Base-by-base conservation (phyloP, 2,797 vertebrate genomes). In the Danio aesculapii region DNA sequence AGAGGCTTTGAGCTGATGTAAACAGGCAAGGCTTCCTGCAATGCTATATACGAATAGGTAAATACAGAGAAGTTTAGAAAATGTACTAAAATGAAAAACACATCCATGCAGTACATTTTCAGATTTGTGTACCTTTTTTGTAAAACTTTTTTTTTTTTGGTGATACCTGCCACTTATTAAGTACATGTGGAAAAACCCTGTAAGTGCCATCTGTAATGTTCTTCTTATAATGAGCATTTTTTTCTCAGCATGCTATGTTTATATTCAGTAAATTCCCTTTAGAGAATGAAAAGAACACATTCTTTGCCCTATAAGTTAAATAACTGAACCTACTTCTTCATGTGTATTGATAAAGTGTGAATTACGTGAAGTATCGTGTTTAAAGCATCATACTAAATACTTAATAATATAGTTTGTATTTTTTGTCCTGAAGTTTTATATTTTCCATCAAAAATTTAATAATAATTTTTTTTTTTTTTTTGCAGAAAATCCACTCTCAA, bases 1-100 rank as follows among this genome's bases (percentile, higher is more conserved):
- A 39, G 46, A 62, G 46, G 21, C 21, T 50, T 50, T 61, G 16
- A 50, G 72, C 58, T 62, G 72, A 50, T 62, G 58, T 17, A 75
- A 62, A 62, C 58, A 50, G 58, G 21, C 43, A 67, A 44, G 8
- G 19, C 17, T 67, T 58, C 7, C 19, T 76, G 50, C 50, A 66
- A 44, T 1, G 4, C 30, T 30, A 46, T 53, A 64, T 76, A n/a
- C 64, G n/a, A 76, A 64, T 17, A 76, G 61, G 47, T 50, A 52
- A 64, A 53, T 52, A 14, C 11, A 41, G 16, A 19, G 8, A 49
- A 2, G 0, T 4, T n/a, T 52, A 53, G 14, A 41, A 41, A 70
- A 70, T 11, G n/a, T 12, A 16, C 12, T 49, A 0, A 30, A 59
- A 0, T 3, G 19, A 59, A 19, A 59, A 30, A 59, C 2, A 59